Evolutionary conservation across 2,888 invertebrate species (phyloP).

Genomic region (Cataglyphis cursor): DNA sequence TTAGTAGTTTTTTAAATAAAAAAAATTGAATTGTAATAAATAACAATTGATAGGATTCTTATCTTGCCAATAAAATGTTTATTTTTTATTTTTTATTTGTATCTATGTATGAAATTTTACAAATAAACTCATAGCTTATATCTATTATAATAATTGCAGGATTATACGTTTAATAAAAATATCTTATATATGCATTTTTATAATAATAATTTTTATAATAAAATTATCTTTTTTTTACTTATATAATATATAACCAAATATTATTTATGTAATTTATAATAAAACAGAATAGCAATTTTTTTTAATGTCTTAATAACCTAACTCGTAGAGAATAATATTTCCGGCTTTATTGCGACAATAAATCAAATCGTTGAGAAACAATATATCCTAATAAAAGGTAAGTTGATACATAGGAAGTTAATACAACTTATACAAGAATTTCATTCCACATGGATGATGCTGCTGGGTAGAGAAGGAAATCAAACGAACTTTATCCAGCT

Average conservation of each 20-base stretch:
- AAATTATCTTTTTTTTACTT: background rate
- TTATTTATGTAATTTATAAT: background rate
- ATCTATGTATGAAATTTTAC: background rate
- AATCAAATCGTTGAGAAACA: background rate
- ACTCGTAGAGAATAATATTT: constrained; percentile 14
- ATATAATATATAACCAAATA: background rate
- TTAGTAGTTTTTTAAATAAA: background rate
- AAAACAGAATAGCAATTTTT: background rate
- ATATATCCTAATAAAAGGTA: constrained; percentile 21
- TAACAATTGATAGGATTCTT: background rate
- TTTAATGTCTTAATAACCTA: constrained; percentile 21
- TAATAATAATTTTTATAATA: background rate
- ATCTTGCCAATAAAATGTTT: background rate
- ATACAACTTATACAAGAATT: constrained; percentile 7
- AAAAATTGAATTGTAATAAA: background rate
- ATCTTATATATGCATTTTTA: too few species aligned
- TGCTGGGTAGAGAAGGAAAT: constrained; percentile 54
- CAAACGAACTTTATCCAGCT: constrained; percentile 66
- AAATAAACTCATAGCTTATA: background rate
- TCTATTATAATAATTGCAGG: background rate
- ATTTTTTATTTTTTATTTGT: background rate
- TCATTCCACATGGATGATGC: constrained; percentile 41
- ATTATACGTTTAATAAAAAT: background rate
- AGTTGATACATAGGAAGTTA: background rate
- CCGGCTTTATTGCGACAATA: constrained; percentile 17